phyloP scores from a whole-genome alignment of 1,140 invertebrate species.

The Drosophila pandora region DNA sequence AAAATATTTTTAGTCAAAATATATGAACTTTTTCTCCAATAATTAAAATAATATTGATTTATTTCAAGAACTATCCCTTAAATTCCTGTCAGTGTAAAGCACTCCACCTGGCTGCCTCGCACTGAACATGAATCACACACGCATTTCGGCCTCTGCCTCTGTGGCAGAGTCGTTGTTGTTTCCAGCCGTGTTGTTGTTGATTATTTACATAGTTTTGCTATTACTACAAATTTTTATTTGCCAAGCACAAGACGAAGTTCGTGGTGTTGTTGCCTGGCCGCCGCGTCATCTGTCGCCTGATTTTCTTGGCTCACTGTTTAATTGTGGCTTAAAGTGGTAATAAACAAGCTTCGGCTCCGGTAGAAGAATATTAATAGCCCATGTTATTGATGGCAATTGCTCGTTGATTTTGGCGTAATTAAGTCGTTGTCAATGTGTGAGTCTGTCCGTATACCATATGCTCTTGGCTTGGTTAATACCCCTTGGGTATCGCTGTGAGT shows the following conservation, averaged over 20 bases:
- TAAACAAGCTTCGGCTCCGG: conserved; percentile 68
- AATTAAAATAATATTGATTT: background rate
- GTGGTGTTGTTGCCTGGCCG: conserved; percentile 30
- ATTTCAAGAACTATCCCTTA: background rate
- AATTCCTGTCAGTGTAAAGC: conserved; percentile 2
- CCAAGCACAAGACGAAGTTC: conserved; percentile 41
- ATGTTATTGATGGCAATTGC: conserved; percentile 83
- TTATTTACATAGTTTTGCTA: conserved; percentile 83
- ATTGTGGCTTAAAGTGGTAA: conserved; percentile 79
- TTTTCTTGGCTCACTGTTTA: conserved; percentile 57
- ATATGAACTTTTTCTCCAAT: too few relatives aligned
- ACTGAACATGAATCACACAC: conserved; percentile 76
- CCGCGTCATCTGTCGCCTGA: conserved; percentile 57
- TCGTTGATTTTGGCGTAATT: conserved; percentile 83
- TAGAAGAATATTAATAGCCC: conserved; percentile 81
- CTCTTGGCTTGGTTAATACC: background rate
- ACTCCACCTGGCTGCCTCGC: conserved; percentile 59
- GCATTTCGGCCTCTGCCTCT: conserved; percentile 45
- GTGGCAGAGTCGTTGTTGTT: conserved; percentile 3
- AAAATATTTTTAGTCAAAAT: too few relatives aligned
- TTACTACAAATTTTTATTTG: conserved; percentile 83
- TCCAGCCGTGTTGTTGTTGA: conserved; percentile 57
- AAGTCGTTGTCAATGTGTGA: conserved; percentile 72
- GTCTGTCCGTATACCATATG: conserved; percentile 9
- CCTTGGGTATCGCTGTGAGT: background rate